Evolutionary conservation across 2,113 vertebrate species (phyloP), one percentile per base, ranked within the genome.

Genomic region (Trematocara zebra): DNA sequence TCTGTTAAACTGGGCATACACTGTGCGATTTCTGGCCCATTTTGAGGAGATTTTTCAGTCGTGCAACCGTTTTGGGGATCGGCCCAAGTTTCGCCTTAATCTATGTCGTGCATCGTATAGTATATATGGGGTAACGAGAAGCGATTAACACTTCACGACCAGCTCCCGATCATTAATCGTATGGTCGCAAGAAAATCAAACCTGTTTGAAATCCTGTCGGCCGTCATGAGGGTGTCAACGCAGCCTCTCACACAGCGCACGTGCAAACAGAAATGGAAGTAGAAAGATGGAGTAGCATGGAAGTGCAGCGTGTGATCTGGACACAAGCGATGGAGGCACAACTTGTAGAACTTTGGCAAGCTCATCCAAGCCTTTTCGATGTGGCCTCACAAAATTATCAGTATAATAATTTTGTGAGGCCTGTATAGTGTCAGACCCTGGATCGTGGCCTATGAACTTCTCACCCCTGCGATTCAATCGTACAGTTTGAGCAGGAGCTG

Each of bases 221-320:
- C 54, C 0, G 1, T 15, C 12, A 0, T 8, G 54, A 57, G 7
- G 12, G 23, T 57, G 12, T 57, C 26, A 57, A 31, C 7, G 4
- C 54, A 57, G 26, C 54, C 12, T 57, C 54, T 57, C 54, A 31
- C 54, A 15, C 15, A 8, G 26, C 3, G 4, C 26, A 31, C 3
- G 0, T 0, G 26, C 54, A 57, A 57, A 57, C 54, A 57, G 54
- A 56, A 56, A 56, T 28, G 23, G 54, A 15, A 56, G 54, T 15
- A 28, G 12, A 56, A 56, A 15, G 54, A 28, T 5, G 12, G 12
- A 56, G 2, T 28, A 28, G 23, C 54, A 56, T 5, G 54, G 54
- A 8, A 28, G 53, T 28, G 23, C 2, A 14, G 11, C 3, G 1
- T 28, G 23, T 56, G 54, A 56, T 56, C 53, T 56, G 53, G 23